A percentile compares a stretch with the other conserved stretches of the same genome.
Evolutionary conservation across 2,888 invertebrate species (phyloP).

Genomic region (Morpho deidamia): DNA sequence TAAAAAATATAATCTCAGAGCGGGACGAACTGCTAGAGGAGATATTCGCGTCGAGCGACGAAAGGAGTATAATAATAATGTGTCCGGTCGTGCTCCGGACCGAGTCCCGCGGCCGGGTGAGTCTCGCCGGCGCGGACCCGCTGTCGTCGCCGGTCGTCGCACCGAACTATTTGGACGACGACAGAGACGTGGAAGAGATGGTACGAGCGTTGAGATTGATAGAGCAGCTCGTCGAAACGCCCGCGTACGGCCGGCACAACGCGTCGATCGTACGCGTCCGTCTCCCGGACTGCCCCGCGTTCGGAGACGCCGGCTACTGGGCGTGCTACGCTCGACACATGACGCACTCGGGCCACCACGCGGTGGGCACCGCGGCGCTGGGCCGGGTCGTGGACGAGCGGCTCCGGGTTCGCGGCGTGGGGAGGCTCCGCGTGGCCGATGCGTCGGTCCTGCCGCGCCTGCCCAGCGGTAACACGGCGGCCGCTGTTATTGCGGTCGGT

Average conservation of each 20-base stretch:
- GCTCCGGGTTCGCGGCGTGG: slow-evolving; percentile 43
- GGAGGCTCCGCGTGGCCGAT: slow-evolving; percentile 44
- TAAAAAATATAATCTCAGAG: slow-evolving; percentile 28
- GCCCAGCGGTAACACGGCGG: slow-evolving; percentile 47
- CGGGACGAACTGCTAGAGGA: slow-evolving; percentile 34
- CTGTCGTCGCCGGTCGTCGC: slow-evolving; percentile 36
- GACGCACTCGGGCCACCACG: slow-evolving; percentile 43
- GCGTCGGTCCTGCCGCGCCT: slow-evolving; percentile 37
- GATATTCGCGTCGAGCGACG: slow-evolving; percentile 31
- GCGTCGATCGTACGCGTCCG: slow-evolving; percentile 34
- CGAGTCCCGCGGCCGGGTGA: slow-evolving; percentile 41
- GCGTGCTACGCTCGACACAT: slow-evolving; percentile 49
- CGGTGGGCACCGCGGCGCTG: slow-evolving; percentile 45
- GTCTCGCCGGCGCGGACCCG: slow-evolving; percentile 40
- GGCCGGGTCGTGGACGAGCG: slow-evolving; percentile 42
- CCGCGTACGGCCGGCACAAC: slow-evolving; percentile 28
- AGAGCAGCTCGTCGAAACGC: slow-evolving; percentile 34
- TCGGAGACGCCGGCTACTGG: slow-evolving; percentile 37
- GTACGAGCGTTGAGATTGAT: slow-evolving; percentile 38
- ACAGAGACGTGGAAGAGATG: slow-evolving; percentile 40
- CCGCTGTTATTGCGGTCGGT: slow-evolving; percentile 45
- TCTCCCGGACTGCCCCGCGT: slow-evolving; percentile 38
- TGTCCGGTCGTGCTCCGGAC: slow-evolving; percentile 43
- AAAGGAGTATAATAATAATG: slow-evolving; percentile 33
- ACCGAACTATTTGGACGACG: slow-evolving; percentile 44